Base-by-base conservation (phyloP, 2,797 vertebrate genomes). In the Bovichtus variegatus region DNA sequence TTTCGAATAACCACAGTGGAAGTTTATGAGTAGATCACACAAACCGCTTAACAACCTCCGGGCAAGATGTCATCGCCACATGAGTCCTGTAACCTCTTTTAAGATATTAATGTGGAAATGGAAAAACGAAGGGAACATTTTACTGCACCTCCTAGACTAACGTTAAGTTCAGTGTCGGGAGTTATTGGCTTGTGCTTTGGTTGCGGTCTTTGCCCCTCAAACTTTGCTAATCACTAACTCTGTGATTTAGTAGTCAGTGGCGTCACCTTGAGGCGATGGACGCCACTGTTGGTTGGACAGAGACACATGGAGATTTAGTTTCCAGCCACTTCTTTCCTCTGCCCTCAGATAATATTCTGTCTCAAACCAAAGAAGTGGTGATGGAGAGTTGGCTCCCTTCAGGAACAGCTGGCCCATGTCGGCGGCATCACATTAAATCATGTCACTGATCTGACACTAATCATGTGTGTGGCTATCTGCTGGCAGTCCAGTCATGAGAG, bases 381-480 rank as follows among this genome's bases (percentile, higher is more conserved):
- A 40, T 63, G 68, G 31, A 71, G 74, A 71, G 38, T 53, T 79
- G 73, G 66, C 79, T 82, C 64, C 49, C 70, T 40, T 3, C 67
- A 79, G 74, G 54, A 87, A 83, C 91, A 90, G 84, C 83, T 90
- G 89, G 82, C 76, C 78, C 38, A 9, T 60, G 81, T 90, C 87
- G 71, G 71, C 67, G 69, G 23, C 66, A 65, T 89, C 81, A 60
- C 87, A 80, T 81, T 53, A 74, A 64, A 70, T 82, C 55, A 81
- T 85, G 80, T 89, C 81, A 84, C 66, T 44, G 75, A 86, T 83
- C 62, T 87, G 84, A 90, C 83, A 66, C 78, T 84, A 80, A 91
- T 90, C 81, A 64, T 84, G 81, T 78, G 82, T 78, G 70, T 63
- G 77, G 57, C 54, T 83, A 70, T 84, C 78, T 83, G 86, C 66